Percentiles rank a stretch among this genome's conserved stretches.
phyloP scores from a whole-genome alignment of 2,888 invertebrate genomes.

The Megamerina dolium region DNA sequence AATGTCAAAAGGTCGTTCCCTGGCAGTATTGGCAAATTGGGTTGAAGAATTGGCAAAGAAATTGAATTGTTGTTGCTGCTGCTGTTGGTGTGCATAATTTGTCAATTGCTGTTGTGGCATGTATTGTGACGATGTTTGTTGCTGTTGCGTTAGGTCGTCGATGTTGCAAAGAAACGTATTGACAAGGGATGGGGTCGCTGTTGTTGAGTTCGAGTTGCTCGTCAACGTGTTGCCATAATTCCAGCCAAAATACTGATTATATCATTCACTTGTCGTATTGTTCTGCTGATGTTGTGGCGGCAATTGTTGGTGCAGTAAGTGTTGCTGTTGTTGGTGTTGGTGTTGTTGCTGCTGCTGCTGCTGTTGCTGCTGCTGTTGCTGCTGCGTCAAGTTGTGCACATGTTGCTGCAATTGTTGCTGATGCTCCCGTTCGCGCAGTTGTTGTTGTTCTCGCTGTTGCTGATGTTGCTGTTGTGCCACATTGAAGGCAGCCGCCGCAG shows the following conservation, averaged over 20 bases:
- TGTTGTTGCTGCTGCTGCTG: conserved; percentile 28
- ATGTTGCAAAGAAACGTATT: conserved; percentile 38
- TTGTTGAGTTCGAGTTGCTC: conserved; percentile 12
- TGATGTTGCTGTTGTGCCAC: conserved; percentile 36
- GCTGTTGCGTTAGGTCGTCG: conserved; percentile 30
- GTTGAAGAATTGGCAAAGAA: too few relatives aligned
- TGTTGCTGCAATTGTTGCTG: conserved; percentile 29
- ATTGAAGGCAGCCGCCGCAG: conserved; percentile 44
- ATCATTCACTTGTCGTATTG: conserved; percentile 47
- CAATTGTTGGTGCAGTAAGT: conserved; percentile 36
- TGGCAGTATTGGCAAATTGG: too few relatives aligned
- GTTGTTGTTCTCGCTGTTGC: conserved; percentile 34
- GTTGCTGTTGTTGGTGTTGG: conserved; percentile 35
- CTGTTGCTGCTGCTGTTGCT: conserved; percentile 26
- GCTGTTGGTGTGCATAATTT: conserved; percentile 22
- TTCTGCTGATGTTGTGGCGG: conserved; percentile 45
- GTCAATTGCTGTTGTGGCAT: conserved; percentile 19
- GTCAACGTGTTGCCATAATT: conserved; percentile 40
- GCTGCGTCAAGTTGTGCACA: conserved; percentile 20
- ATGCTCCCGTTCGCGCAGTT: conserved; percentile 33
- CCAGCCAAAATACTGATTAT: conserved; percentile 47
- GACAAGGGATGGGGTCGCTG: conserved; percentile 16
- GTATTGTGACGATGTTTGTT: conserved; percentile 15
- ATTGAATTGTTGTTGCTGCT: conserved; percentile 20
- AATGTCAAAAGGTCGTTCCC: too few relatives aligned